A percentile compares a stretch with the other conserved stretches of the same genome.
These are phyloP conservation scores for Avahi laniger DNA, from an alignment of 2,797 vertebrate species.

Conservation along the genomic window DNA sequence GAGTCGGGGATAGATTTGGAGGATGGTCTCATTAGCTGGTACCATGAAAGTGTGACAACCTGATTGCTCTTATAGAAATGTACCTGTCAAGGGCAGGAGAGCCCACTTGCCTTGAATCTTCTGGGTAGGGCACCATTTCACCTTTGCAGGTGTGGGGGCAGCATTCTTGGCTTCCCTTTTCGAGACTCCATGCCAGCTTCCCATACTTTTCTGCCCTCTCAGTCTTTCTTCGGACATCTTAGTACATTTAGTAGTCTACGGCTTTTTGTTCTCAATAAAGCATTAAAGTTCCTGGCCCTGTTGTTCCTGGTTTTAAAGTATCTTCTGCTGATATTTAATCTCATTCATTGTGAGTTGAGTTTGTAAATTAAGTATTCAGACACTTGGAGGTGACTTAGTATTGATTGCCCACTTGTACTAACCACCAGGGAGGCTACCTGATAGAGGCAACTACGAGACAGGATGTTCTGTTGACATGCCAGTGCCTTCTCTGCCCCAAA, in stretches of 20 bases:
- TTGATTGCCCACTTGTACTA: background rate
- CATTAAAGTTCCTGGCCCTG: constrained; percentile 1
- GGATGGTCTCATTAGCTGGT: background rate
- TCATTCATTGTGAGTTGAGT: constrained; percentile 17
- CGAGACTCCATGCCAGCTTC: background rate
- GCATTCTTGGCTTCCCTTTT: background rate
- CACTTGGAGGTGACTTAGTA: background rate
- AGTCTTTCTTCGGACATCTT: background rate
- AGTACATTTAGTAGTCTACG: background rate
- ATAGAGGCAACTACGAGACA: background rate
- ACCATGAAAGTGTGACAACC: background rate
- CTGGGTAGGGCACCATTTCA: background rate
- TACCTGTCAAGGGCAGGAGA: background rate
- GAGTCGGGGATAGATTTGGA: background rate
- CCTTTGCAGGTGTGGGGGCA: background rate
- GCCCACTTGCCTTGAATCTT: background rate
- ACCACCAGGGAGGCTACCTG: background rate
- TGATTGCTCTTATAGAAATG: background rate
- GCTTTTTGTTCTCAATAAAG: background rate
- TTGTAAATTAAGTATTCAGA: background rate
- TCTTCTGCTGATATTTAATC: constrained; percentile 1
- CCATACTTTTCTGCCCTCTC: background rate
- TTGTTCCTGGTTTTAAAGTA: constrained; percentile 10
- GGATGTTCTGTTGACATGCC: background rate
- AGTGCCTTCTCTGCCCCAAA: background rate